These are phyloP conservation scores for Chloroclysta siterata DNA, from an alignment of 2,888 invertebrate species.

Conservation along the genomic window DNA sequence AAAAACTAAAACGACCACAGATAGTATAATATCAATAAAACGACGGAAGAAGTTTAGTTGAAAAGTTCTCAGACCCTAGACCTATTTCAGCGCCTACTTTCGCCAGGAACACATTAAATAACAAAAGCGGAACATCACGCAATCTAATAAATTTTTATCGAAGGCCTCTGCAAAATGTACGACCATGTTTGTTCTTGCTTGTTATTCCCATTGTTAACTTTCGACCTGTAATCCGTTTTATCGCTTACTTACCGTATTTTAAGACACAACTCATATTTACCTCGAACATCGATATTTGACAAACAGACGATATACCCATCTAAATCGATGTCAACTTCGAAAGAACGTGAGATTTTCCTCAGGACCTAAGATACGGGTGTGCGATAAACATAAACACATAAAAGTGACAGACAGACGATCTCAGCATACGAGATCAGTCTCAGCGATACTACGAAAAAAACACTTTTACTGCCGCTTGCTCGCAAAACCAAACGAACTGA, in stretches of 20 bases:
- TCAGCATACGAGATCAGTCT: slow-evolving; percentile 35
- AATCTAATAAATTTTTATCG: slow-evolving; percentile 20
- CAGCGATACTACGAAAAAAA: slow-evolving; percentile 41
- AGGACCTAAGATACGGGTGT: neutral
- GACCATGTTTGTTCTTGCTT: slow-evolving; percentile 23
- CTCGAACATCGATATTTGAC: neutral
- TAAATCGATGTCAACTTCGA: neutral
- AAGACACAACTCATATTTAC: neutral
- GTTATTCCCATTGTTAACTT: slow-evolving; percentile 38
- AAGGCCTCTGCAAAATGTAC: slow-evolving; percentile 20
- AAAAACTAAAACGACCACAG: no score
- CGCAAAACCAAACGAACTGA: slow-evolving; percentile 43
- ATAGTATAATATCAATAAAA: no score
- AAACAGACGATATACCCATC: neutral
- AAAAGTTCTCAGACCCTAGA: neutral
- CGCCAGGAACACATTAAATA: slow-evolving; percentile 10
- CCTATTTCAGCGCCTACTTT: slow-evolving; percentile 3
- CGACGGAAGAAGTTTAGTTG: neutral
- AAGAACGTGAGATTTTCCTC: neutral
- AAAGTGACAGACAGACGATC: slow-evolving; percentile 39
- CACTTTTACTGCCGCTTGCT: slow-evolving; percentile 41
- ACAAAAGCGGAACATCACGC: neutral
- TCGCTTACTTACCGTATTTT: slow-evolving; percentile 30
- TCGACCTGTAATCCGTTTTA: slow-evolving; percentile 37
- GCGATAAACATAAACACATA: slow-evolving; percentile 45